Base-by-base conservation (phyloP, 1,140 invertebrate genomes). In the Bicyclus anynana region DNA sequence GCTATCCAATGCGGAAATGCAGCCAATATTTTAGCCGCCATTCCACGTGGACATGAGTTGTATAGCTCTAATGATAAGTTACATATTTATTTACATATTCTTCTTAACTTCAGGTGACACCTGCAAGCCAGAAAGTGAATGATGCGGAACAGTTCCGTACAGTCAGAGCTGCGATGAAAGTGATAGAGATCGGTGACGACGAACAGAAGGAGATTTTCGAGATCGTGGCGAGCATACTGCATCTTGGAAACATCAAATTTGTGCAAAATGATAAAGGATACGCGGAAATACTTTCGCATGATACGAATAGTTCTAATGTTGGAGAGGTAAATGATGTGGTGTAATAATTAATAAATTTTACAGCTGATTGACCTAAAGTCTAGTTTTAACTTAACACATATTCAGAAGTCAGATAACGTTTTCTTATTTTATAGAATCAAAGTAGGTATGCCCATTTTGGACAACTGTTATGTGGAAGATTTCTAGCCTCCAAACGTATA, bases 211-310 rank as follows among this genome's bases (percentile, higher is more conserved):
- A 95, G 65, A 93, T 97, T 57, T 95, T 96, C 72, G 84, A 89
- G 10, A 94, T 95, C 55, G 91, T 95, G 14, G 94, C 95, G 6
- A 94, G 93, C 35, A 92, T 97, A 13, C 89, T 97, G 38, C 94
- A 96, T 69, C 90, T 97, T 59, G 95, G 96, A 23, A 95, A 95
- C 68, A 87, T 95, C 3, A 90, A 91, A 37, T 95, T 95, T 71
- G 80, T 80, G 6, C 89, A 89, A 18, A 93, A 94, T 66, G 91
- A 92, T 2, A 93, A 94, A 33, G 92, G 93, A 6, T 84, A 89
- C 53, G 92, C 93, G 2, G 89, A 92, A 67, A 92, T 95, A 5
- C 72, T 91, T 1, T 92, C 91, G 54, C 89, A 91, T 1, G 91
- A 92, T 51, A 80, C 82, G 2, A 89, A 88, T 23, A 89, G 92